Evolutionary conservation across 2,888 invertebrate genomes (phyloP), one percentile per base, ranked within the genome.

Genomic region (Chorisops tibialis): DNA sequence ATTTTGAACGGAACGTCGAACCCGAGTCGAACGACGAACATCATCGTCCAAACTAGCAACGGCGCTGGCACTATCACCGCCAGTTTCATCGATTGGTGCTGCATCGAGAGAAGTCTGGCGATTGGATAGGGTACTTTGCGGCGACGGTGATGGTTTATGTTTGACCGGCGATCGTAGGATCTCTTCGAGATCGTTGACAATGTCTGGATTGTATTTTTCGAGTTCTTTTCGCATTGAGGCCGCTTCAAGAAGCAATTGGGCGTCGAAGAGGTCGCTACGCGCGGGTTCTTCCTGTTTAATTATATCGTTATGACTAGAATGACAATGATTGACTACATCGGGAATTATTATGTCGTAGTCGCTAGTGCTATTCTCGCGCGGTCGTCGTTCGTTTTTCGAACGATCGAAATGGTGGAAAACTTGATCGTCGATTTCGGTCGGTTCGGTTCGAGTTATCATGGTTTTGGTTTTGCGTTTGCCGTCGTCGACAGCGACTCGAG

Each of bases 391-490:
- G 16, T 16, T 35, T 49, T 54, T 61, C 9, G 54, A n/a, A 2
- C 64, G 54, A 56, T 64, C 64, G 49, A 64, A 62, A 2, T 64
- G 52, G 4, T 64, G 59, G 11, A 62, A 63, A 18, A 48, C 61
- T 18, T 63, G 56, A 21, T 63, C 60, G 16, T 69, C 67, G 48
- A 72, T 67, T 56, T 67, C 71, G 11, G 61, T 62, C 12, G 70
- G 66, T 59, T 72, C 72, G 3, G 72, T 70, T 71, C 80, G 63
- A 56, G 76, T 72, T 63, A 85, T 79, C 70, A 83, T 76, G 0
- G 84, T 84, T 68, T 81, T 82, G 0, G 83, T 82, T 68, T 82
- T 83, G 56, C 83, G 84, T 35, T 83, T 82, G 0, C 81, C 81
- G 14, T 81, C 81, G 56, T 82, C 81, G 1, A 81, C 79, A 0